phyloP scores from a whole-genome alignment of 2,888 invertebrate genomes.

The Aleiodes testaceus region DNA sequence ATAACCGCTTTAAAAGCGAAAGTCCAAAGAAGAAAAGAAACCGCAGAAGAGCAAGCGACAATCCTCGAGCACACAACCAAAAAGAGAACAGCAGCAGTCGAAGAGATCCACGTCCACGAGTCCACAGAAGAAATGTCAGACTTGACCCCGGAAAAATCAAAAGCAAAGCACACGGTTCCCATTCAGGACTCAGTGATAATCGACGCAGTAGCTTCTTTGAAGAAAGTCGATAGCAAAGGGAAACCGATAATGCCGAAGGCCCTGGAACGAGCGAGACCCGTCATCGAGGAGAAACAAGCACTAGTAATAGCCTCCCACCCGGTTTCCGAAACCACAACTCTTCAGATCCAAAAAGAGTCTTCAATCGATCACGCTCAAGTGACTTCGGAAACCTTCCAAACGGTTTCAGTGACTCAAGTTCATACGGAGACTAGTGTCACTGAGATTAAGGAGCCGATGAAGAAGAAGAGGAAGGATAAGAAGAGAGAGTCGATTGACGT shows the following conservation, averaged over 20 bases:
- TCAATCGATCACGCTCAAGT: slow-evolving; percentile 61
- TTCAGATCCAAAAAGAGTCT: slow-evolving; percentile 62
- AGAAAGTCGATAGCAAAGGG: slow-evolving; percentile 77
- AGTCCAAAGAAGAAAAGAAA: slow-evolving; percentile 72
- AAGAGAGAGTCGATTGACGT: slow-evolving; percentile 73
- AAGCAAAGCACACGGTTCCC: slow-evolving; percentile 75
- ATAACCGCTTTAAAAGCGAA: slow-evolving; percentile 74
- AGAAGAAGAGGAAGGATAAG: slow-evolving; percentile 66
- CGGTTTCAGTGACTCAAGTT: slow-evolving; percentile 77
- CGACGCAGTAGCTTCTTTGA: slow-evolving; percentile 78
- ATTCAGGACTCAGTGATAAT: slow-evolving; percentile 78
- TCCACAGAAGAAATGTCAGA: slow-evolving; percentile 76
- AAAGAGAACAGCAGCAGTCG: slow-evolving; percentile 70
- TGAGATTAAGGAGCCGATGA: slow-evolving; percentile 68
- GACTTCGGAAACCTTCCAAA: slow-evolving; percentile 71
- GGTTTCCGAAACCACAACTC: slow-evolving; percentile 61
- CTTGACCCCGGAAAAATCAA: slow-evolving; percentile 66
- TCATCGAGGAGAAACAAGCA: slow-evolving; percentile 74
- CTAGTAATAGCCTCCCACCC: slow-evolving; percentile 68
- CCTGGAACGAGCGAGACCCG: slow-evolving; percentile 74
- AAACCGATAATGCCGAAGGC: slow-evolving; percentile 69
- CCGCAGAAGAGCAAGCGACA: slow-evolving; percentile 58
- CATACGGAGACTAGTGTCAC: slow-evolving; percentile 76
- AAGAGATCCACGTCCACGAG: slow-evolving; percentile 76
- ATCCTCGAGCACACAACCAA: slow-evolving; percentile 56